These are phyloP conservation scores for Lithobius niger DNA, from an alignment of 1,140 invertebrate genomes.

Conservation along the genomic window DNA sequence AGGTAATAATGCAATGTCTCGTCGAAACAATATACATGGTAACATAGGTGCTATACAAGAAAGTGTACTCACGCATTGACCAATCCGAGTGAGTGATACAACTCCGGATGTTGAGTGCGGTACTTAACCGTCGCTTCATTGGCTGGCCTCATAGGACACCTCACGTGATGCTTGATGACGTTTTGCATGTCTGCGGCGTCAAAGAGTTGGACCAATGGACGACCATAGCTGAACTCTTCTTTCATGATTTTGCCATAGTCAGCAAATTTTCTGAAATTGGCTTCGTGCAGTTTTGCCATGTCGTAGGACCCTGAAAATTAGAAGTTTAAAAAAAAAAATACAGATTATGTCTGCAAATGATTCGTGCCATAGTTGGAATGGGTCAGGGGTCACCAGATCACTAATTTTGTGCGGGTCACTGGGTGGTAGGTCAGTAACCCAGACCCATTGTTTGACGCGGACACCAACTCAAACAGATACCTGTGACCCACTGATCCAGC, in stretches of 20 bases:
- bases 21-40: not conserved
- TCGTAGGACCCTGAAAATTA: constrained; percentile 45
- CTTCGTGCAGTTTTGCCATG: constrained; percentile 59
- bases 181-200: constrained; percentile 63
- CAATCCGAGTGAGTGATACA: constrained; percentile 1
- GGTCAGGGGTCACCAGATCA: too few relatives aligned
- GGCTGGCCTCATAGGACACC: constrained; percentile 60
- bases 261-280: constrained; percentile 56
- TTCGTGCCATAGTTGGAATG: too few relatives aligned
- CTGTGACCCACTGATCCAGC: too few relatives aligned
- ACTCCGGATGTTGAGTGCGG: constrained; percentile 27
- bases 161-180: constrained; percentile 51
- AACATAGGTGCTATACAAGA: not conserved
- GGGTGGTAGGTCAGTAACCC: too few relatives aligned
- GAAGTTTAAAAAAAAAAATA: not conserved
- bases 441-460: too few relatives aligned
- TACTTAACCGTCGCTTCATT: constrained; percentile 67
- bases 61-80: constrained; percentile 8
- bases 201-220: constrained; percentile 52
- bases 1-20: not conserved
- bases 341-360: too few relatives aligned
- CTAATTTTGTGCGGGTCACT: too few relatives aligned
- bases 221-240: constrained; percentile 21
- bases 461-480: too few relatives aligned
- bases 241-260: constrained; percentile 21